Evolutionary conservation across 2,797 vertebrate species (phyloP).

Genomic region (Chloroceryle inda): DNA sequence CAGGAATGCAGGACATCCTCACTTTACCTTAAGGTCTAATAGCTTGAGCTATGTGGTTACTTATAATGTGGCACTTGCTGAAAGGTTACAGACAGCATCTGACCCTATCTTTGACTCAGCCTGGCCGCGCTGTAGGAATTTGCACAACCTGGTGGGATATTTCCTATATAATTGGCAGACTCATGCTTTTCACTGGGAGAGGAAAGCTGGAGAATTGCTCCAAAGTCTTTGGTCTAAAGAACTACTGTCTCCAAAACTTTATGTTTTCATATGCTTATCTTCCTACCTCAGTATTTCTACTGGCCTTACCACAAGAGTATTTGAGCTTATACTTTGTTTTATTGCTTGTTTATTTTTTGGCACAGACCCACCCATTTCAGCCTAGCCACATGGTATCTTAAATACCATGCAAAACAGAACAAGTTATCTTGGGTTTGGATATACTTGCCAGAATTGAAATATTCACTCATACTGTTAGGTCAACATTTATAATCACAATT

Average conservation of each 20-base stretch:
- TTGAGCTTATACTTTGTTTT: not conserved
- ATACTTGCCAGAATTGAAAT: conserved; percentile 4
- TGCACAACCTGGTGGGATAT: not conserved
- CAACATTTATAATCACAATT: conserved; percentile 33
- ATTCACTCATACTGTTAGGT: conserved; percentile 8
- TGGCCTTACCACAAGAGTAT: not conserved
- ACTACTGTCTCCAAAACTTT: not conserved
- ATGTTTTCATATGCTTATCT: not conserved
- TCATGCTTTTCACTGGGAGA: not conserved
- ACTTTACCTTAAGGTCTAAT: not conserved
- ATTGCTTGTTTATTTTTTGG: not conserved
- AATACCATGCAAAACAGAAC: not conserved
- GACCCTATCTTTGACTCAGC: not conserved
- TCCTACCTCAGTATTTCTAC: not conserved
- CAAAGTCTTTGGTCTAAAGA: not conserved
- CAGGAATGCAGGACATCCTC: not conserved
- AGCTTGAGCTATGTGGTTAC: not conserved
- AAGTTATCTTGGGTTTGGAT: not conserved
- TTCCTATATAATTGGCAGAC: not conserved
- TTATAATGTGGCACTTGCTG: not conserved
- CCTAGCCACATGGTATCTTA: not conserved
- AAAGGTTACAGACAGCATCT: not conserved
- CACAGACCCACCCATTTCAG: not conserved
- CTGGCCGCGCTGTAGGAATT: not conserved
- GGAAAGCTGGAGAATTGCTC: not conserved